These are phyloP conservation scores for Cromileptes altivelis DNA, from an alignment of 2,113 vertebrate genomes.

Conservation along the genomic window DNA sequence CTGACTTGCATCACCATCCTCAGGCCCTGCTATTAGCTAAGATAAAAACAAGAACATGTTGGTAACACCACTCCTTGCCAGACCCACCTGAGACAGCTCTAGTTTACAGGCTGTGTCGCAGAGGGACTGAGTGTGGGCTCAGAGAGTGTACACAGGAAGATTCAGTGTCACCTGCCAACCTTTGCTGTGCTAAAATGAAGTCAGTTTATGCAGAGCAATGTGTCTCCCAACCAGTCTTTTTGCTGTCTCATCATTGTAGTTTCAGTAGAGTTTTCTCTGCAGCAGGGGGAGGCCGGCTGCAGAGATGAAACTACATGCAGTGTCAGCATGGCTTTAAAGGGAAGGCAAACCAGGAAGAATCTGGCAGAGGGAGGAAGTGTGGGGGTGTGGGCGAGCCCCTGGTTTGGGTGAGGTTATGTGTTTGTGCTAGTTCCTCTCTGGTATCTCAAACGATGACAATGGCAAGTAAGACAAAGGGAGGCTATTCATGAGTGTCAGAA, in stretches of 20 bases:
- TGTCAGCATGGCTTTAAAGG: constrained; percentile 61
- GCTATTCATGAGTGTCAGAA: background rate
- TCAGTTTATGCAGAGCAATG: background rate
- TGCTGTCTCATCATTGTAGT: constrained; percentile 66
- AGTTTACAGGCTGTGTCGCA: constrained; percentile 18
- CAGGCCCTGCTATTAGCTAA: background rate
- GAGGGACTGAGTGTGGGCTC: background rate
- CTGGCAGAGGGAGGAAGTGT: constrained; percentile 41
- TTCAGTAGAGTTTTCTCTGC: constrained; percentile 41
- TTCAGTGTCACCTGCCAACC: background rate
- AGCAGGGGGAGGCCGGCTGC: constrained; percentile 20
- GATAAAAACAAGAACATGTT: constrained; percentile 9
- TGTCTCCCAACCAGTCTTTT: constrained; percentile 1
- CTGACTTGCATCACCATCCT: background rate
- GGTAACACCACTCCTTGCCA: constrained; percentile 9
- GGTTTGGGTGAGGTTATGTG: background rate
- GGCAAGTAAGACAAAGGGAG: background rate
- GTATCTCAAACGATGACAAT: background rate
- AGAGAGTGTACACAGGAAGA: constrained; percentile 9
- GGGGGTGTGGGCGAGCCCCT: constrained; percentile 7
- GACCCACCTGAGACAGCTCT: constrained; percentile 33
- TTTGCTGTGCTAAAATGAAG: background rate
- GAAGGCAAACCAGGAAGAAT: constrained; percentile 49
- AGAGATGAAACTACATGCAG: constrained; percentile 23
- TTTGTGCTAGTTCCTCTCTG: constrained; percentile 28